Evolutionary conservation across 1,140 invertebrate genomes (phyloP), one percentile per base, ranked within the genome.

Genomic region (Mya arenaria): DNA sequence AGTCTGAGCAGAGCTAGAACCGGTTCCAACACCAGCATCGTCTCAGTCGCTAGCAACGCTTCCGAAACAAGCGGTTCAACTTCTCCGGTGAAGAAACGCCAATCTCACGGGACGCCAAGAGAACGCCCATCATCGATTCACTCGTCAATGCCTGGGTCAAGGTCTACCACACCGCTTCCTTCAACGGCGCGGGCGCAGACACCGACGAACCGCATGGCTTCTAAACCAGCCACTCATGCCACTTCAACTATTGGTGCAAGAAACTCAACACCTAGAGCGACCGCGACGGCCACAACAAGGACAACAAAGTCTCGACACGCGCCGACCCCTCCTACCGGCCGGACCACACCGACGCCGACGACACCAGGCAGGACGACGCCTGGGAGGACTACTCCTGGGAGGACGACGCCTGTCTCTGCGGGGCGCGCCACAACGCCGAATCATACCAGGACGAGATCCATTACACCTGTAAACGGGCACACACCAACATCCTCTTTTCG

Each of bases 1-100:
- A 80, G 65, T 83, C 78, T 88, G 1, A 88, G 82, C 58, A 86
- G 83, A 77, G 82, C 81, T 41, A 83, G 75, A 52, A 84, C 68
- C 25, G 85, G 79, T 73, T 88, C 87, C 32, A 88, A 87, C 60
- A 85, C 82, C 39, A 88, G 87, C 52, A 72, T 88, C 6, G 80
- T 73, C 4, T 89, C 86, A 10, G 84, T 73, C 32, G 74, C 82
- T 41, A 89, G 87, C 44, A 86, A 72, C 55, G 37, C 83, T 25
- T 86, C 85, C 39, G 85, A 85, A 13, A 68, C 23, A 58, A 65
- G 72, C 5, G 48, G 48, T n/a, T 58, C 65, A 41, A 65, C 65
- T 44, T 41, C 52, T 52, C 41, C 60, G 15, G 75, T 78, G 0
- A 78, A 78, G 34, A 58, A 48, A 34, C 63, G 75, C 28, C 41